Evolutionary conservation across 1,140 invertebrate genomes (phyloP), one percentile per base, ranked within the genome.

Genomic region (Drosophila malerkotliana): DNA sequence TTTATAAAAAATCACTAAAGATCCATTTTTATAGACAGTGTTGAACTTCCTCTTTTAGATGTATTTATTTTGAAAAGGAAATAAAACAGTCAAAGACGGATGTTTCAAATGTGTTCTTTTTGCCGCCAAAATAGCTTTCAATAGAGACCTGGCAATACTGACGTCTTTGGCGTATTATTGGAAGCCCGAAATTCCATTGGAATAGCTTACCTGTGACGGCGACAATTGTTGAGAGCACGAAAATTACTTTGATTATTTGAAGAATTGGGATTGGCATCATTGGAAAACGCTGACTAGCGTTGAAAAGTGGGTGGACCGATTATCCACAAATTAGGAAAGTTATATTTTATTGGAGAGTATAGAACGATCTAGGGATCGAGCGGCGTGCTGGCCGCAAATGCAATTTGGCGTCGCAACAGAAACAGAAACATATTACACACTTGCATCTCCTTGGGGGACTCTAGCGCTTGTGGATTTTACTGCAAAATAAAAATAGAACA

Each of bases 211-310:
- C 85, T 90, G 90, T 91, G 51, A 91, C 90, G 63, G 71, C 39
- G 90, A 91, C 90, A 90, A 91, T 91, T 91, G 90, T 91, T 91
- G 90, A 91, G 61, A 91, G 90, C 90, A 91, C 76, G 90, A 91
- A 91, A 85, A 91, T 90, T 91, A 91, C 87, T 88, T 90, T 74
- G n/a, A 91, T 41, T 73, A 89, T 72, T 64, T 62, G 60, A 64
- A 76, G 63, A 73, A 74, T 79, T 79, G 71, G 72, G 67, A 83
- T 77, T 87, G 62, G 83, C 83, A 87, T 87, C 79, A 83, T 87
- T 83, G 34, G 57, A 69, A 72, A 73, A 77, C 61, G 73, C 58
- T 47, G 24, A n/a, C 6, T 47, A 24, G 39, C 51, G 54, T 52
- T 52, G 41, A 71, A 72, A 45, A 44, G 14, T 21, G 24, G 39